Base-by-base conservation (phyloP, 92 coral and sea anemone species). In the Palythoa grandiflora region DNA sequence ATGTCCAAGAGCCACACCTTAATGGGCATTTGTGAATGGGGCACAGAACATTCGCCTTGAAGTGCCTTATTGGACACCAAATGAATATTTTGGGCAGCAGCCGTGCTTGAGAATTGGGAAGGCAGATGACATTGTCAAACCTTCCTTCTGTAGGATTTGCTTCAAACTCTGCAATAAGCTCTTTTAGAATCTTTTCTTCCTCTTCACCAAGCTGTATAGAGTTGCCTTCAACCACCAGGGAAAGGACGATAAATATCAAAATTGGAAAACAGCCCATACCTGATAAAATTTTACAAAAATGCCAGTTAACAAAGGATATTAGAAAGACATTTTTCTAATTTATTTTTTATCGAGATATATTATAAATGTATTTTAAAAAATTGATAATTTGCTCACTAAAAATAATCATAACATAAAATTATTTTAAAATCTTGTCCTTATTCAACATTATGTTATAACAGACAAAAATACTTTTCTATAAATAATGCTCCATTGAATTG, bases 41-140 rank as follows among this genome's bases (percentile, higher is more conserved):
- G 53, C 98, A 94, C 11, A 39, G 50, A 16, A 94, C 77, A 28
- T 72, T 85, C 5, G 90, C 77, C 38, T 74, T 87, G 84, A 80
- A 87, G 39, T 93, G 93, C 60, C 94, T 87, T 12, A 94, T 87
- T 2, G 95, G 95, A 65, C 97, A 94, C 97, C 97, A 94, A 28
- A 94, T 92, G 73, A 92, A 94, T 13, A 94, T 92, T 71, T 94
- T 93, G 19, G 96, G 93, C 7, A 92, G 75, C 28, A 94, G 74
- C 73, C 81, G 88, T 55, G 93, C 88, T 83, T 92, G 84, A 74
- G 80, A 77, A 39, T 78, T 78, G 5, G 97, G 94, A 14, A 91
- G 68, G 19, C 65, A 68, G 36, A 94, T 88, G 15, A 94, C 92
- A 79, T 92, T 88, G 79, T 94, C 97, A 83, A 84, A 94, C 77